These are phyloP conservation scores for Zaprionus vittiger DNA, from an alignment of 1,140 invertebrate genomes.

Conservation along the genomic window DNA sequence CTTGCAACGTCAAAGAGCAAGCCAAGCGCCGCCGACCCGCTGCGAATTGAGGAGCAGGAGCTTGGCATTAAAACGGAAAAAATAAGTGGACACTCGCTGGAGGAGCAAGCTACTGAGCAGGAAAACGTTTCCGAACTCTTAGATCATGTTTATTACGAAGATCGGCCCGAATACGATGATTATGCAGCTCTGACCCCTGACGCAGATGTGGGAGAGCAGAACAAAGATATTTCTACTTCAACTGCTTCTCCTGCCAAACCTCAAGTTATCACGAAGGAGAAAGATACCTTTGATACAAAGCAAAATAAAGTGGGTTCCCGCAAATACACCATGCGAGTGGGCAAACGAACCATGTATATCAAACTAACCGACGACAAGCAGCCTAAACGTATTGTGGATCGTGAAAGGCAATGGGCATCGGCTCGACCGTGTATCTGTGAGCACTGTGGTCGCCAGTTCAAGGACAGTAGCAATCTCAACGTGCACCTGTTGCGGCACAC, in stretches of 20 bases:
- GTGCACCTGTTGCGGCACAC: conserved; percentile 67
- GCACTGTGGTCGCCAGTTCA: conserved; percentile 68
- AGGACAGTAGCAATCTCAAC: conserved; percentile 66
- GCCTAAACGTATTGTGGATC: conserved; percentile 69
- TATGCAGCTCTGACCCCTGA: neutral
- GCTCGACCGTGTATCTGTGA: conserved; percentile 69
- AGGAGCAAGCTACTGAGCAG: neutral
- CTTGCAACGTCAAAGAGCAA: neutral
- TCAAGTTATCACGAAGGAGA: neutral
- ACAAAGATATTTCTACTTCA: neutral
- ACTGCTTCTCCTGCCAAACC: neutral
- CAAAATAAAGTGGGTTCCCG: conserved; percentile 10
- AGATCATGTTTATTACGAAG: neutral
- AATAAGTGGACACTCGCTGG: neutral
- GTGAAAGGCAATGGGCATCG: conserved; percentile 49
- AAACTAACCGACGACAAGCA: conserved; percentile 64
- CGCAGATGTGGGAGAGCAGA: neutral
- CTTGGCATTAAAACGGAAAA: conserved; percentile 24
- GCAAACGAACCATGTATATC: conserved; percentile 62
- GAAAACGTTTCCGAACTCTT: neutral
- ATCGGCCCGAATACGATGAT: conserved; percentile 7
- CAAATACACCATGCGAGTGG: conserved; percentile 70
- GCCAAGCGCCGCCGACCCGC: conserved; percentile 42
- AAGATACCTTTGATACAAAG: conserved; percentile 5
- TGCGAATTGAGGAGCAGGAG: conserved; percentile 32